Conservation (phyloP, 2,888 invertebrate genomes). For the Athrips mouffetella region DNA sequence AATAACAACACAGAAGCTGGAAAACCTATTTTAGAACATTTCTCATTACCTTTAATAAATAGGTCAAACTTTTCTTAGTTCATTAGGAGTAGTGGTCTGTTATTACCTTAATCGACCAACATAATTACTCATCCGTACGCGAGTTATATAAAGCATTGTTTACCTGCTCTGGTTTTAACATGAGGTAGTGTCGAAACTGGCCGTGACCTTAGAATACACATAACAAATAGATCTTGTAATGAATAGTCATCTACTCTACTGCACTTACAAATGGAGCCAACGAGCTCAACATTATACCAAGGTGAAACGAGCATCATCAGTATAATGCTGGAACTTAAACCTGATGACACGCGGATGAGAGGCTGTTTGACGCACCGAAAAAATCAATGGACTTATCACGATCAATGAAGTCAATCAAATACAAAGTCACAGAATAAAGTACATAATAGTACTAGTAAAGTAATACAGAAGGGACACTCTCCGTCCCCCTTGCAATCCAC, state of each 20-base stretch:
- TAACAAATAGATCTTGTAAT: conserved; percentile 57
- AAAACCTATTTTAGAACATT: too few relatives aligned
- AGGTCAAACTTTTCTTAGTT: too few relatives aligned
- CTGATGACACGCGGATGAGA: conserved; percentile 35
- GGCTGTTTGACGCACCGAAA: conserved; percentile 6
- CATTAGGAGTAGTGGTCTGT: too few relatives aligned
- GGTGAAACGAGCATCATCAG: conserved; percentile 43
- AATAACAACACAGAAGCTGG: too few relatives aligned
- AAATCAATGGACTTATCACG: conserved; percentile 10
- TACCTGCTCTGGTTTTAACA: conserved; percentile 5
- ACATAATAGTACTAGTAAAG: too few relatives aligned
- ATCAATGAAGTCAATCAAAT: not conserved
- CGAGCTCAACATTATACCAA: conserved; percentile 52
- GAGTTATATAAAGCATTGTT: conserved; percentile 1
- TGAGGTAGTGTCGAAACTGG: conserved; percentile 10
- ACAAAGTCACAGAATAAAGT: conserved; percentile 3
- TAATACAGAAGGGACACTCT: too few relatives aligned
- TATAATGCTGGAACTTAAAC: conserved; percentile 28
- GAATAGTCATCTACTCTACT: conserved; percentile 29
- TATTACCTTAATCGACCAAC: too few relatives aligned
- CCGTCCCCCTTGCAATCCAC: too few relatives aligned
- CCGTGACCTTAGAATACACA: conserved; percentile 53
- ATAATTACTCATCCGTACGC: not conserved
- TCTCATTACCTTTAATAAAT: too few relatives aligned
- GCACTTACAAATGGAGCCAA: conserved; percentile 49